Conservation (phyloP, 2,888 invertebrate species). For the Globia sparganii region DNA sequence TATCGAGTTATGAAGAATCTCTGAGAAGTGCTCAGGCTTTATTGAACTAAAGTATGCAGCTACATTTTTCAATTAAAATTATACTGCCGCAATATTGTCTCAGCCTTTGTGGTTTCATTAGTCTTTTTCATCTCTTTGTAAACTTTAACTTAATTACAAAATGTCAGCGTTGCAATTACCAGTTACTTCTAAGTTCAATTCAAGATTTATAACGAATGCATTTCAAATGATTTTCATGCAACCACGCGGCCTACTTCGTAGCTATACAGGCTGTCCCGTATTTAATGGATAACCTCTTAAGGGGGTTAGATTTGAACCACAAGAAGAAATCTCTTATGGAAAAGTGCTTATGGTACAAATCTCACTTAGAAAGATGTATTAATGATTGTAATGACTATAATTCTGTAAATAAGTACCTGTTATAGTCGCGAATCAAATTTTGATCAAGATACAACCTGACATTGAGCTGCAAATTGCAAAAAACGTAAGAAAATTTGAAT, state of each 20-base stretch:
- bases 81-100: conserved; percentile 17
- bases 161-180: conserved; percentile 3
- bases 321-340: too few species aligned
- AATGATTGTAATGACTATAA: too few species aligned
- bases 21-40: neutral
- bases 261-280: too few species aligned
- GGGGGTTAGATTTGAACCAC: too few species aligned
- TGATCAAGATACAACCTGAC: too few species aligned
- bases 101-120: conserved; percentile 16
- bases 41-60: conserved; percentile 9
- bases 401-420: too few species aligned
- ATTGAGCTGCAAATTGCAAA: too few species aligned
- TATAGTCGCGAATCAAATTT: too few species aligned
- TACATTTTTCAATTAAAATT: conserved; percentile 32
- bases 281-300: too few species aligned
- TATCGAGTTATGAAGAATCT: conserved; percentile 1
- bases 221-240: neutral
- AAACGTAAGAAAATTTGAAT: too few species aligned
- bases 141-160: conserved; percentile 25
- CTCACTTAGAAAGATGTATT: too few species aligned
- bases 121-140: conserved; percentile 10
- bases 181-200: conserved; percentile 3
- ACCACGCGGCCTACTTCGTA: neutral
- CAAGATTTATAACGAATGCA: neutral
- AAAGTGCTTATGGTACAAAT: too few species aligned